Evolutionary conservation across 1,140 invertebrate genomes (phyloP), one percentile per base, ranked within the genome.

Genomic region (Stegodyphus mimosarum): DNA sequence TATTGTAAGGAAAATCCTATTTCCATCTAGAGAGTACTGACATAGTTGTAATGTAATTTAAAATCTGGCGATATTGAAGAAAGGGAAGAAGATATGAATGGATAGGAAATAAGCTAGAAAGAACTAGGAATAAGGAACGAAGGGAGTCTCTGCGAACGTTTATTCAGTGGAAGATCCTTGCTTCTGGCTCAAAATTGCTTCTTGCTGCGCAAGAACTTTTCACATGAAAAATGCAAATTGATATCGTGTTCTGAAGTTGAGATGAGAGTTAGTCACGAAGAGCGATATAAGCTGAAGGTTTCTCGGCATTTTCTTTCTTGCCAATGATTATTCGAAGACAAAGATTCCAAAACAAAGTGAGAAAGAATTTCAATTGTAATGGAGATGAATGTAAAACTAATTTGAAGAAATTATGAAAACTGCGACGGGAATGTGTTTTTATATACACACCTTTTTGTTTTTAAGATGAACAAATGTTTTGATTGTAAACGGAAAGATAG

Each of bases 211-310:
- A 13, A 11, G 7, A 50, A 53, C 78, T 71, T 80, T 52, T 15
- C 33, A 33, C 53, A 69, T 80, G 78, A 80, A 71, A 18, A 71
- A 80, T 80, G 78, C 53, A 80, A 80, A 80, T 80, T 80, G 78
- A 80, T 80, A 80, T 63, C 67, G 78, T 80, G 52, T 80, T 48
- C n/a, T 55, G 53, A 13, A 15, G n/a, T 9, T 51, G 49, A 13
- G 7, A 33, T 52, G 50, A 50, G 17, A 60, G 18, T 49, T 78
- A 52, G 51, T 15, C 11, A 51, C 15, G 51, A 17, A 51, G 6
- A 18, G 15, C 5, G 15, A 15, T 60, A 60, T 60, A 9, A 15
- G 15, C 17, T 52, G 50, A 48, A 53, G n/a, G 33, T 33, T 52
- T 52, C 51, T 69, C 49, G 48, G 15, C 7, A 71, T 51, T 69